Conservation (phyloP, 2,797 vertebrate species). For the Leontopithecus rosalia region DNA sequence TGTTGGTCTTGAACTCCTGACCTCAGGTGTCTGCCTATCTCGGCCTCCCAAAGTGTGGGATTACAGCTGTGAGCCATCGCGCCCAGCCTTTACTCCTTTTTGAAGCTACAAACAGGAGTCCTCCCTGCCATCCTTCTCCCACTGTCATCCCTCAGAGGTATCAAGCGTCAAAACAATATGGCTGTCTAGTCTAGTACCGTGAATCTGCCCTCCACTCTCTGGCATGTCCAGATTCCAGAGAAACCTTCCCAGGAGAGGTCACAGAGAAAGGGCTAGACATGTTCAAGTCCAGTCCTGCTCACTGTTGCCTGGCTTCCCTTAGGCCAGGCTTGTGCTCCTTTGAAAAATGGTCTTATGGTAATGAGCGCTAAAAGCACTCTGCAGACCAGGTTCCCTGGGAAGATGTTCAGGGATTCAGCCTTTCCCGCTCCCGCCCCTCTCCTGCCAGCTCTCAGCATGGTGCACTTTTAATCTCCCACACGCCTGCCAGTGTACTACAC, state of each 20-base stretch:
- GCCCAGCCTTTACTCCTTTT: neutral
- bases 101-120: neutral
- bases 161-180: neutral
- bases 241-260: neutral
- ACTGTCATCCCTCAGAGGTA: neutral
- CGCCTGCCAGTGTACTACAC: slow-evolving; percentile 29
- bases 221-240: neutral
- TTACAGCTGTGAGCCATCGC: neutral
- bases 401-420: neutral
- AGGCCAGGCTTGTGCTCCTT: neutral
- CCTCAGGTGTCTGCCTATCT: neutral
- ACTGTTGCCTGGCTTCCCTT: neutral
- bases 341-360: neutral
- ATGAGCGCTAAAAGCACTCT: slow-evolving; percentile 4
- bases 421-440: neutral
- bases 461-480: slow-evolving; percentile 9
- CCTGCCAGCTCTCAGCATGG: neutral
- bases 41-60: neutral
- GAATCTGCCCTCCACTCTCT: neutral
- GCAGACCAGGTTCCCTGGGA: neutral
- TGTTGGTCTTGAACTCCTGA: neutral
- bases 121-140: neutral
- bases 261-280: neutral
- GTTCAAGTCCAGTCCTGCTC: neutral
- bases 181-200: neutral